Base-by-base conservation (phyloP, 2,888 invertebrate species). In the Aspidiotus rigidus region DNA sequence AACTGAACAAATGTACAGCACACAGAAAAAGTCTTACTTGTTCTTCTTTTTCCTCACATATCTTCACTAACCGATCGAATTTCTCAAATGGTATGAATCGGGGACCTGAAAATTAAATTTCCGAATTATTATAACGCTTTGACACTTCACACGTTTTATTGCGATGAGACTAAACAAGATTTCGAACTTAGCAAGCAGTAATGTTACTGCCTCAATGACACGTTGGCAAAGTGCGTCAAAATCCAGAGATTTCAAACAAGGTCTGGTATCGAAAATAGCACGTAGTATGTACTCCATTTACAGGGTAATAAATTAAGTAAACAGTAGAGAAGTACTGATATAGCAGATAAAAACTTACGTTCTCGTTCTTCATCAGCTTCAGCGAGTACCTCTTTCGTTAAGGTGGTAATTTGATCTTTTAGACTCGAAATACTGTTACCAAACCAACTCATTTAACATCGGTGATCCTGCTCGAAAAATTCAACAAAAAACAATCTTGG, bases 1-100 rank as follows among this genome's bases (percentile, higher is more conserved):
- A 28, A 28, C 28, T 28, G 5, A 5, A 28, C 28, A 28, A 28
- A 28, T 28, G 28, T 28, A 28, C 28, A 28, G 28, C 28, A 49
- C 49, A 49, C 3, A 49, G n/a, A 49, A 49, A 49, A 13, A 13
- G 11, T n/a, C 49, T 49, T 49, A 49, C 49, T 49, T 49, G 49
- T 13, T 49, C 49, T 49, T 49, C 49, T 49, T 49, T 49, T 49
- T 49, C 49, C n/a, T 49, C 49, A n/a, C 49, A 49, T 49, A 49
- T 49, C n/a, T n/a, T 49, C 49, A 49, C 11, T n/a, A 49, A n/a
- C 11, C 49, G 49, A n/a, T 49, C n/a, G n/a, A 49, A 49, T 49
- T 49, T 49, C n/a, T 49, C 49, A 13, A n/a, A 11, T 13, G 49
- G 49, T 49, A 49, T 49, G n/a, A 49, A 49, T 6, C n/a, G 10